phyloP scores from a whole-genome alignment of 2,797 vertebrate genomes.

The Columba guinea region DNA sequence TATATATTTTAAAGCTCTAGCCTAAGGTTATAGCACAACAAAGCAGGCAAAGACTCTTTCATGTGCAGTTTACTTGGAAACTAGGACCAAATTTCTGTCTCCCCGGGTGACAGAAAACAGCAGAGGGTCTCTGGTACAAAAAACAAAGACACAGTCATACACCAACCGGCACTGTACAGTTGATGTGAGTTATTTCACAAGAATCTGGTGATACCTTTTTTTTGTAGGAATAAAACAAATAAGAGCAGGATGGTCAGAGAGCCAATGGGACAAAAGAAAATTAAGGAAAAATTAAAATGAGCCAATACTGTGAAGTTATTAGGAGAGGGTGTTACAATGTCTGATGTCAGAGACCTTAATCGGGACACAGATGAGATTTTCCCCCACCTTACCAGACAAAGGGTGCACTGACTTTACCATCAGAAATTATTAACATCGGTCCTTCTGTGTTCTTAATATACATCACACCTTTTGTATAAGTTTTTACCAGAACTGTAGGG shows the following conservation, averaged over 20 bases:
- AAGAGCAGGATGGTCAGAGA: neutral
- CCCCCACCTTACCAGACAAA: neutral
- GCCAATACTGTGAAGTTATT: neutral
- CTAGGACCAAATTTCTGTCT: constrained; percentile 8
- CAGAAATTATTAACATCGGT: neutral
- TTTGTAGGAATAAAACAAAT: neutral
- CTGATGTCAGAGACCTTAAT: neutral
- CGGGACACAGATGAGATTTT: neutral
- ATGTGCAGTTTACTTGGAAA: constrained; percentile 30
- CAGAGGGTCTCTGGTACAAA: neutral
- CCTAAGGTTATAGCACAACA: constrained; percentile 26
- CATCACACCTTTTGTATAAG: neutral
- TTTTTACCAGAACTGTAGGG: neutral
- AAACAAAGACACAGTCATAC: neutral
- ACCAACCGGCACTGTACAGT: neutral
- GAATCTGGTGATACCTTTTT: neutral
- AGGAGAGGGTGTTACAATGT: neutral
- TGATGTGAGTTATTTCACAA: neutral
- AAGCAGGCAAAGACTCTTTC: constrained; percentile 2
- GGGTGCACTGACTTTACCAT: neutral
- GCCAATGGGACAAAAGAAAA: neutral
- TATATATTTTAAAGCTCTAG: constrained; percentile 27
- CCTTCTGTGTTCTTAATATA: neutral
- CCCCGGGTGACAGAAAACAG: neutral
- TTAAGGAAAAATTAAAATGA: neutral